phyloP scores from a whole-genome alignment of 2,797 vertebrate genomes.

The Mormyrus hasselquistii region DNA sequence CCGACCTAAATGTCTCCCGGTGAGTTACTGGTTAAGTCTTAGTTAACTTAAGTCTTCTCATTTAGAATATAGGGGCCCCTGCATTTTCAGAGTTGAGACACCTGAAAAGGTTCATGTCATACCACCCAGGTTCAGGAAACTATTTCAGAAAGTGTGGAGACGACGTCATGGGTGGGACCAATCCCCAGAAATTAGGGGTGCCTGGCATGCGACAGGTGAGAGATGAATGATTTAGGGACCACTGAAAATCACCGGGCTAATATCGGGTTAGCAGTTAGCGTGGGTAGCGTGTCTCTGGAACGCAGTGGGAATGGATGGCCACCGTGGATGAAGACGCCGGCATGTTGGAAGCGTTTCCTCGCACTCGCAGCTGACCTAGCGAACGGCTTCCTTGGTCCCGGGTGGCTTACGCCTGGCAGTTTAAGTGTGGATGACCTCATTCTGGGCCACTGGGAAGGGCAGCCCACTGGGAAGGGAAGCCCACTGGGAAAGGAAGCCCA shows the following conservation, averaged over 20 bases:
- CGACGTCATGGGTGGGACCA: not conserved
- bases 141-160: not conserved
- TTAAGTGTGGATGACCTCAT: constrained; percentile 9
- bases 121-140: not conserved
- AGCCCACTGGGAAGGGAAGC: no score
- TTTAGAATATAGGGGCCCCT: not conserved
- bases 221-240: not conserved
- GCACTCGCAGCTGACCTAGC: not conserved
- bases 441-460: not conserved
- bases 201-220: not conserved
- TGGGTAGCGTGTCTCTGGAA: not conserved
- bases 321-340: not conserved
- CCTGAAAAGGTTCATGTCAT: not conserved
- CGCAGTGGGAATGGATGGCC: not conserved
- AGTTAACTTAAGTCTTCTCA: not conserved
- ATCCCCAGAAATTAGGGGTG: not conserved
- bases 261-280: not conserved
- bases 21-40: not conserved
- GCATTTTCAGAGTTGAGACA: not conserved
- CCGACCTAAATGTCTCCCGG: not conserved
- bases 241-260: not conserved
- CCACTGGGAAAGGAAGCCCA: no score
- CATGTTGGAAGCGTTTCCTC: not conserved
- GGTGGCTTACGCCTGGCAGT: not conserved
- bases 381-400: not conserved